Evolutionary conservation across 1,140 invertebrate species (phyloP).

Genomic region (Ridgeia piscesae): DNA sequence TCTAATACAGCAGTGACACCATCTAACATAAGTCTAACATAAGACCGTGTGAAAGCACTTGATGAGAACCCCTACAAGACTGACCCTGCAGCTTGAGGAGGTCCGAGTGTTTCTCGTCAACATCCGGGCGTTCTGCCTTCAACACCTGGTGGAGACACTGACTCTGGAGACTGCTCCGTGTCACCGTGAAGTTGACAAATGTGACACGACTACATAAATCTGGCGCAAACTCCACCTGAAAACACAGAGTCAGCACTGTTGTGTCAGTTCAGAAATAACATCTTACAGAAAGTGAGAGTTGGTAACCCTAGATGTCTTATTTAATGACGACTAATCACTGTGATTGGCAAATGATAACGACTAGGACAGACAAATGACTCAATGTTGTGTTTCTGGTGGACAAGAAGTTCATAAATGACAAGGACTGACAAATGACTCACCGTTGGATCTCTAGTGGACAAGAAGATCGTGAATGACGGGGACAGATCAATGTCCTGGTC

Average conservation of each 20-base stretch:
- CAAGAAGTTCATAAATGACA: neutral
- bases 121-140: conserved; percentile 96
- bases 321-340: too few species aligned
- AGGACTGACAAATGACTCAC: conserved; percentile 63
- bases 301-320: too few species aligned
- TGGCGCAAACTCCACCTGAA: conserved; percentile 88
- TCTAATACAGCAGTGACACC: neutral
- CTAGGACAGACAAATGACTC: too few species aligned
- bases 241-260: neutral
- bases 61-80: neutral
- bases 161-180: conserved; percentile 91
- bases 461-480: conserved; percentile 97
- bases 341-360: too few species aligned
- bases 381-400: too few species aligned
- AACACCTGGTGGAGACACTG: conserved; percentile 98
- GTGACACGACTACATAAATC: conserved; percentile 99
- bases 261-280: neutral
- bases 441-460: conserved; percentile 97
- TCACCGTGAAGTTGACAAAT: conserved; percentile 99
- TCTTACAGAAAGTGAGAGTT: too few species aligned
- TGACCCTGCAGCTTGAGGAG: conserved; percentile 92
- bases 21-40: neutral
- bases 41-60: neutral
- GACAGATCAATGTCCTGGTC: conserved; percentile 99
- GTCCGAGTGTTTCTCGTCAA: conserved; percentile 97